phyloP scores from a whole-genome alignment of 2,888 invertebrate genomes.

The Ichneumoninae sp. region DNA sequence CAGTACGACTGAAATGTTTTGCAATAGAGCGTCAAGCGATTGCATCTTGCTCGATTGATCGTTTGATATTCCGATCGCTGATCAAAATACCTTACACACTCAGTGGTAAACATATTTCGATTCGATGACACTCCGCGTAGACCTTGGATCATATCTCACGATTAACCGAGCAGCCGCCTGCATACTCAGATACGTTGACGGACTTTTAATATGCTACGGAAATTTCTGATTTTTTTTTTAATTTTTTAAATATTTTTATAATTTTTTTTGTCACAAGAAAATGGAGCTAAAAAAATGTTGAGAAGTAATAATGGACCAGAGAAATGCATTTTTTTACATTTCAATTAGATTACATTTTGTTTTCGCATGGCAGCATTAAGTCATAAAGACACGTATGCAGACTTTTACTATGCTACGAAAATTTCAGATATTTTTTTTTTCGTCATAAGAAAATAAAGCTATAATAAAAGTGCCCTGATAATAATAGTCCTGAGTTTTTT shows the following conservation, averaged over 20 bases:
- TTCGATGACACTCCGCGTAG: constrained; percentile 18
- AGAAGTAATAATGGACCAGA: not conserved
- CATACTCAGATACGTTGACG: not conserved
- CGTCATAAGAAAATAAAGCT: not conserved
- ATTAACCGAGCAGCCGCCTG: constrained; percentile 28
- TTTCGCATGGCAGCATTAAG: not conserved
- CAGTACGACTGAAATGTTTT: constrained; percentile 2
- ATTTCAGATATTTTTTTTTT: not conserved
- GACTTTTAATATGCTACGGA: not conserved
- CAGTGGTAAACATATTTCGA: constrained; percentile 34
- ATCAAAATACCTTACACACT: constrained; percentile 37
- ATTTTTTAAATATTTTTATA: not conserved
- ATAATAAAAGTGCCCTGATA: not conserved
- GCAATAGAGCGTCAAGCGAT: not conserved
- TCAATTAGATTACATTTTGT: not conserved
- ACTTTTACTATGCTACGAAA: too few relatives aligned
- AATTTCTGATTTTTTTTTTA: not conserved
- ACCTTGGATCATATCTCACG: constrained; percentile 49
- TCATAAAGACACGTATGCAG: constrained; percentile 15
- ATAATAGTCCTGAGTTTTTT: not conserved
- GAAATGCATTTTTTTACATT: not conserved
- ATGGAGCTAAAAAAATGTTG: not conserved
- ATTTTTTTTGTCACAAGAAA: not conserved
- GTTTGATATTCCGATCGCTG: constrained; percentile 15
- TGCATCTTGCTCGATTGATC: constrained; percentile 2